Conservation (phyloP, 2,888 invertebrate species). For the Tiphia femorata region DNA sequence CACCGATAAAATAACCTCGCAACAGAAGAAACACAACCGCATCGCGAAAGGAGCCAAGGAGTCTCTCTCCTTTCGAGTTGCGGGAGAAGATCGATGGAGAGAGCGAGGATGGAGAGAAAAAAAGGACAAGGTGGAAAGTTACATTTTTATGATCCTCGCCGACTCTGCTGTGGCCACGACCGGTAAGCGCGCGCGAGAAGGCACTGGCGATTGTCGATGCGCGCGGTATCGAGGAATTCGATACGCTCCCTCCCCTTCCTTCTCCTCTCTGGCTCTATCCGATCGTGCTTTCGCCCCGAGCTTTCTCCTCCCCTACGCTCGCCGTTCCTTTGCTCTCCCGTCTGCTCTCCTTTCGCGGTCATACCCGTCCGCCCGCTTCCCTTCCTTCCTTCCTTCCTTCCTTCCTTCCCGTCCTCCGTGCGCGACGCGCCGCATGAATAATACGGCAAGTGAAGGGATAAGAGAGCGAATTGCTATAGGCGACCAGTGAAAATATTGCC, state of each 20-base stretch:
- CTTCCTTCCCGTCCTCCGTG: conserved; percentile 13
- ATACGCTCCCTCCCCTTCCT: conserved; percentile 1
- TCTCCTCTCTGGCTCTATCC: background rate
- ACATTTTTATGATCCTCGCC: conserved; percentile 22
- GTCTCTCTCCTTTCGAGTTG: background rate
- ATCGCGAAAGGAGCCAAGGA: no score
- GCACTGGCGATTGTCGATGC: conserved; percentile 20
- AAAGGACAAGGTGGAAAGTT: no score
- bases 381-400: background rate
- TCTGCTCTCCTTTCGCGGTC: background rate
- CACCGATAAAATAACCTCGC: no score
- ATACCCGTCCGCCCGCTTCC: background rate
- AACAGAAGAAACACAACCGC: no score
- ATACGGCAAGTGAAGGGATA: conserved; percentile 16
- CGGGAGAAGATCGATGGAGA: conserved; percentile 7
- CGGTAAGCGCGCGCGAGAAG: no score
- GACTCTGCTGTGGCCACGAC: background rate
- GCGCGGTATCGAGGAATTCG: conserved; percentile 15
- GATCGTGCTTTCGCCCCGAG: no score
- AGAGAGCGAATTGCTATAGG: conserved; percentile 9
- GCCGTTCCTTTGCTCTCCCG: background rate
- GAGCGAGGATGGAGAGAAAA: no score
- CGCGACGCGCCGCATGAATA: conserved; percentile 19
- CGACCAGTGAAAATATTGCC: conserved; percentile 33
- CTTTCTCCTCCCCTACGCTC: background rate